phyloP scores from a whole-genome alignment of 2,797 vertebrate genomes.

The Knipowitschia caucasica region DNA sequence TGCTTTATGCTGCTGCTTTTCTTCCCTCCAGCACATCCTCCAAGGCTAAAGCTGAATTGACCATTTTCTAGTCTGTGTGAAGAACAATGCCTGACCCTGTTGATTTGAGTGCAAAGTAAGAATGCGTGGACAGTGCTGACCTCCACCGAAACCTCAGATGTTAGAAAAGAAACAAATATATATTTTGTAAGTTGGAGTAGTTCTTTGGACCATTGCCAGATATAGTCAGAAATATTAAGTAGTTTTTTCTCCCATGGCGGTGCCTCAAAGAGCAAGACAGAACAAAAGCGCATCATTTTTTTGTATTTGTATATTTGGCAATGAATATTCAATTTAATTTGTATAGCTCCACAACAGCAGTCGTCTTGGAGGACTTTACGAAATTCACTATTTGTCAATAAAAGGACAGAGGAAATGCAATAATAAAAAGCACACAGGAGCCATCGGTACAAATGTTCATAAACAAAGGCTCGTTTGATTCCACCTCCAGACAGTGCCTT shows the following conservation, averaged over 20 bases:
- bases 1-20: slow-evolving; percentile 8
- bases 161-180: background rate
- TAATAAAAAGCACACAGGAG: too few relatives aligned
- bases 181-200: background rate
- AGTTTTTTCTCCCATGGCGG: background rate
- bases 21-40: slow-evolving; percentile 8
- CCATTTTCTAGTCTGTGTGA: background rate
- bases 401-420: too few relatives aligned
- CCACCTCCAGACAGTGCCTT: too few relatives aligned
- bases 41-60: slow-evolving; percentile 9
- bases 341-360: too few relatives aligned
- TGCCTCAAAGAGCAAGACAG: background rate
- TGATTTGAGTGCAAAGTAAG: background rate
- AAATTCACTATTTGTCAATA: too few relatives aligned
- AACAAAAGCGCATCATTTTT: too few relatives aligned
- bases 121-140: background rate
- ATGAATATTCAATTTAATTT: too few relatives aligned
- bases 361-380: too few relatives aligned
- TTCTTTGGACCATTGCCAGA: background rate
- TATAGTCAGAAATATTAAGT: background rate
- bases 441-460: too few relatives aligned
- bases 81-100: background rate
- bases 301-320: too few relatives aligned
- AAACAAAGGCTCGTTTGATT: too few relatives aligned
- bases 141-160: background rate